These are phyloP conservation scores for Phortica magna DNA, from an alignment of 2,888 invertebrate species.

Conservation along the genomic window DNA sequence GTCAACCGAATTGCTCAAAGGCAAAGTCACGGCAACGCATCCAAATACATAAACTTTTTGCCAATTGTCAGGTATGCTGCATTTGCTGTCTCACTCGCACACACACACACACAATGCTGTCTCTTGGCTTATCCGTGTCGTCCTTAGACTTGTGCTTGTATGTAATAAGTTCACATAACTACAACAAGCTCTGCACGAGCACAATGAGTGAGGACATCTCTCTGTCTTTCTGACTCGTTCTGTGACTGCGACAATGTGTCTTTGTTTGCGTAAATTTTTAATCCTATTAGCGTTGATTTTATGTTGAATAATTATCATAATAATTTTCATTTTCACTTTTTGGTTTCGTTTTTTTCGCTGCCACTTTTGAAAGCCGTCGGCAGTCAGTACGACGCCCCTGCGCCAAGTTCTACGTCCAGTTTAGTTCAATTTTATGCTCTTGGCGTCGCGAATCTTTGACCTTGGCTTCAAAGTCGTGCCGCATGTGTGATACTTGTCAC, in stretches of 20 bases:
- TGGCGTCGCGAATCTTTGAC: not conserved
- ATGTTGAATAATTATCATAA: conserved; percentile 21
- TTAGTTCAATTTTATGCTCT: not conserved
- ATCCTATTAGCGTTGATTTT: conserved; percentile 22
- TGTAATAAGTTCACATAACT: no score
- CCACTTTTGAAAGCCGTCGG: not conserved
- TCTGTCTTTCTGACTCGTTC: not conserved
- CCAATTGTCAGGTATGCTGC: no score
- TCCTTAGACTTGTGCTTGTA: no score
- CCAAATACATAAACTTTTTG: no score
- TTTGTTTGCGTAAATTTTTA: conserved; percentile 23
- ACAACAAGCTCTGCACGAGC: not conserved
- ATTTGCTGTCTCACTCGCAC: no score
- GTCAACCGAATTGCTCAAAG: no score
- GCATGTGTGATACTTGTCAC: no score
- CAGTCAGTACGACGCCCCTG: not conserved
- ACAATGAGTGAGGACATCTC: not conserved
- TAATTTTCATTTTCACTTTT: not conserved
- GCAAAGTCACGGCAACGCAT: no score
- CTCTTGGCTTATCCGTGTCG: no score
- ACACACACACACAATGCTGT: no score
- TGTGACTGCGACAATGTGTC: conserved; percentile 8
- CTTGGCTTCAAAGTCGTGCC: not conserved
- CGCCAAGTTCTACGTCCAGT: not conserved
- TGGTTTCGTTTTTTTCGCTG: not conserved